Evolutionary conservation across 2,797 vertebrate species (phyloP).

Genomic region (Cossypha polioptera): DNA sequence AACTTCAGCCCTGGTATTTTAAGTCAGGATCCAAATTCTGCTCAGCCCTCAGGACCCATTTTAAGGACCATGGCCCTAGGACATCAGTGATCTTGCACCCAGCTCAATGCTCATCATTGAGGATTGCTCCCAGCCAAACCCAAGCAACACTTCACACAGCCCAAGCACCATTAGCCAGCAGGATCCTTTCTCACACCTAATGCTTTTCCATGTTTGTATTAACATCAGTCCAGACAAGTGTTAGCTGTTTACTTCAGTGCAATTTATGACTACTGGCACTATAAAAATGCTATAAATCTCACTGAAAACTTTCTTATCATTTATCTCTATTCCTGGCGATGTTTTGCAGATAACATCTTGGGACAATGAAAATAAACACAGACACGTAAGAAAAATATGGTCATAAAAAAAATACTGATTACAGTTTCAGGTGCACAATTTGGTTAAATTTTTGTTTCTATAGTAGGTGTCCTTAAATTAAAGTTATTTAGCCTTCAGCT

Average conservation of each 20-base stretch:
- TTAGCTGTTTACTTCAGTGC: neutral
- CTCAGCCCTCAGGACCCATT: neutral
- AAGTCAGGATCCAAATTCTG: neutral
- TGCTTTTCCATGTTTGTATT: neutral
- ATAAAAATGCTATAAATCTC: neutral
- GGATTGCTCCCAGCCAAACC: neutral
- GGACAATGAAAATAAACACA: neutral
- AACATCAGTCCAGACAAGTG: neutral
- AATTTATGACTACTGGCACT: neutral
- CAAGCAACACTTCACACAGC: neutral
- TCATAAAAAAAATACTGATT: neutral
- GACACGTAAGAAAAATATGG: neutral
- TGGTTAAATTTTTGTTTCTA: neutral
- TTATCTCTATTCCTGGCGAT: neutral
- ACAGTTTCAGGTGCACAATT: neutral
- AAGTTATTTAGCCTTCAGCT: neutral
- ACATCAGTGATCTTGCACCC: too few species aligned
- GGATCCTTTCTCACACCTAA: neutral
- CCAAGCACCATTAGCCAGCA: neutral
- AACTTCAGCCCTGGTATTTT: neutral
- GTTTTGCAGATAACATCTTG: neutral
- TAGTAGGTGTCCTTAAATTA: neutral
- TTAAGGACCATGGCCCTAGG: neutral
- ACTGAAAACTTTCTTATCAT: neutral
- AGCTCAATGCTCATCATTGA: neutral